These are phyloP conservation scores for Eupristina koningsbergeri DNA, from an alignment of 1,140 invertebrate species.

Conservation along the genomic window DNA sequence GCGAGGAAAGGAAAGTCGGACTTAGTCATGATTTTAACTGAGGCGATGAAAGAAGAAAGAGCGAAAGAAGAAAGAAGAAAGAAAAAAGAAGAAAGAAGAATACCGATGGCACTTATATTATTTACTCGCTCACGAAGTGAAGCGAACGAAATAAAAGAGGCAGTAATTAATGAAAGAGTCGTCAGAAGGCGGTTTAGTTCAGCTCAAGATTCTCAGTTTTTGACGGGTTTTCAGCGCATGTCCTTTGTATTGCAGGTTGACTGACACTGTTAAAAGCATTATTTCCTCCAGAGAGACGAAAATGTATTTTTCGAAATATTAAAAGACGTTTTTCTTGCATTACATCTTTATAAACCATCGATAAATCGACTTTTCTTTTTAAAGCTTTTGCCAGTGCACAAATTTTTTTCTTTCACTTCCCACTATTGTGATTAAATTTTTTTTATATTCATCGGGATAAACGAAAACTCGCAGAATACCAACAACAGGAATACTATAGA, in stretches of 20 bases:
- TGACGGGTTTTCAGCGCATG: slow-evolving; percentile 11
- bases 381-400: background rate
- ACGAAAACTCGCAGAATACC: too few relatives aligned
- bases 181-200: slow-evolving; percentile 11
- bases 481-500: too few relatives aligned
- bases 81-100: slow-evolving; percentile 29
- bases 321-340: background rate
- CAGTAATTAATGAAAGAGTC: slow-evolving; percentile 57
- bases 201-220: slow-evolving; percentile 24
- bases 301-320: slow-evolving; percentile 21
- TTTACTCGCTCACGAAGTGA: slow-evolving; percentile 52
- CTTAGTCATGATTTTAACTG: slow-evolving; percentile 34
- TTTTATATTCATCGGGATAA: too few relatives aligned
- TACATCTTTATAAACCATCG: background rate
- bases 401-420: background rate
- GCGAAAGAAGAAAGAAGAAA: slow-evolving; percentile 52
- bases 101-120: slow-evolving; percentile 54
- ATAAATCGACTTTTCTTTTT: background rate
- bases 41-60: slow-evolving; percentile 50
- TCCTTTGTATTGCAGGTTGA: slow-evolving; percentile 10
- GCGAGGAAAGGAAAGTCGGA: background rate
- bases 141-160: slow-evolving; percentile 55
- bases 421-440: too few relatives aligned
- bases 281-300: slow-evolving; percentile 8
- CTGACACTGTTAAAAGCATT: slow-evolving; percentile 34